phyloP scores from a whole-genome alignment of 2,888 invertebrate species.

The Xanthorhoe spadicearia region DNA sequence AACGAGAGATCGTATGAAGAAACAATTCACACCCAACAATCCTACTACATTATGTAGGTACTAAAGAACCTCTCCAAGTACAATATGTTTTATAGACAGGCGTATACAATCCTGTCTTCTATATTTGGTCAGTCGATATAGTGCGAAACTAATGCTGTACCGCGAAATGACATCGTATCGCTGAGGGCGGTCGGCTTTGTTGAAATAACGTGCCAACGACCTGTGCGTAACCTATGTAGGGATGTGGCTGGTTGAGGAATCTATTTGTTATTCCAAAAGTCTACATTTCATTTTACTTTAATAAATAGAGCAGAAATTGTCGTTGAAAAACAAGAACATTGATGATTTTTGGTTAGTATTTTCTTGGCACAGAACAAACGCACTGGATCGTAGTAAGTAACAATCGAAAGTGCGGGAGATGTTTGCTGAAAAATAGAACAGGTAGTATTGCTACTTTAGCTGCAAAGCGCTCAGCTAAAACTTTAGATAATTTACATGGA shows the following conservation, averaged over 20 bases:
- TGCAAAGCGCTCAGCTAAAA: too few species aligned
- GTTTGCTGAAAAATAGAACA: too few species aligned
- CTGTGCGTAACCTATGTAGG: constrained; percentile 42
- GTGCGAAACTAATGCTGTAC: constrained; percentile 71
- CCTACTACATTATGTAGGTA: not conserved
- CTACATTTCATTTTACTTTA: not conserved
- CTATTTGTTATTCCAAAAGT: not conserved
- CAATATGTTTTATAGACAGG: not conserved
- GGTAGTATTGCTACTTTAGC: too few species aligned
- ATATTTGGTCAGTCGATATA: constrained; percentile 51
- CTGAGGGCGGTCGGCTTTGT: constrained; percentile 73
- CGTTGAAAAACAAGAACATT: not conserved
- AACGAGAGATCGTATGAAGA: too few species aligned
- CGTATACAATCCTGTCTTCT: constrained; percentile 19
- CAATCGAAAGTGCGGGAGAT: too few species aligned
- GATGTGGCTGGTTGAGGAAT: constrained; percentile 28
- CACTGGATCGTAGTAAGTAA: too few species aligned
- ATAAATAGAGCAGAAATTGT: not conserved
- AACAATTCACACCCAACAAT: too few species aligned
- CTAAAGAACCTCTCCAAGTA: not conserved
- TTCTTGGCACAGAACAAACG: too few species aligned
- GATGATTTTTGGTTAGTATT: too few species aligned
- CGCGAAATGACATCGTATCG: constrained; percentile 71
- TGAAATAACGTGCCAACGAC: constrained; percentile 60
- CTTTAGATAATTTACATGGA: constrained; percentile 7